These are phyloP conservation scores for Philaethria dido DNA, from an alignment of 2,888 invertebrate genomes.

Conservation along the genomic window DNA sequence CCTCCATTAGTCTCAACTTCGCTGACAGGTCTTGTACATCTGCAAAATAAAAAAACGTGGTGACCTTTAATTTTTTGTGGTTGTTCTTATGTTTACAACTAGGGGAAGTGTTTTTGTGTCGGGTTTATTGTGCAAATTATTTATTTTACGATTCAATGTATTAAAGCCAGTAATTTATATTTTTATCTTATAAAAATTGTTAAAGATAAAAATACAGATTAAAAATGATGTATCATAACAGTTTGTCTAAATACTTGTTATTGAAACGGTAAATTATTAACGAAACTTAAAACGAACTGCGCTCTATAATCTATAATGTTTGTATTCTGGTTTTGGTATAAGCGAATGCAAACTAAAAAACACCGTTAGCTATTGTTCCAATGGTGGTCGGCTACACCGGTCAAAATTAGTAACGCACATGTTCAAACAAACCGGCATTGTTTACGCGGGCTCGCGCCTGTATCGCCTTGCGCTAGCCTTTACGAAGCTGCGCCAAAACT, in stretches of 20 bases:
- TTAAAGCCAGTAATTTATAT: neutral
- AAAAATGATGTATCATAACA: no score
- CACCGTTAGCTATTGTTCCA: constrained; percentile 79
- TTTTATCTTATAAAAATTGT: neutral
- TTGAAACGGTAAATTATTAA: constrained; percentile 24
- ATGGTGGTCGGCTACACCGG: constrained; percentile 66
- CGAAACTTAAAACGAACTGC: constrained; percentile 22
- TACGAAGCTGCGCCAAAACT: constrained; percentile 48
- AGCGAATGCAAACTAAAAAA: constrained; percentile 65
- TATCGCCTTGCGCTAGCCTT: constrained; percentile 50
- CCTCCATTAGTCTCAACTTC: constrained; percentile 86
- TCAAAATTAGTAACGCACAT: constrained; percentile 82
- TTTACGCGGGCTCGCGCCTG: constrained; percentile 63
- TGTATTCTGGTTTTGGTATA: constrained; percentile 64
- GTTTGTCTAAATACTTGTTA: neutral
- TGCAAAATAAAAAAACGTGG: constrained; percentile 61
- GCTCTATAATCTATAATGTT: constrained; percentile 38
- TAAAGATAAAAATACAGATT: neutral
- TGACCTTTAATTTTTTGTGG: neutral
- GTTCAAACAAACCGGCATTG: constrained; percentile 79
- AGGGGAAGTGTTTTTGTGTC: neutral
- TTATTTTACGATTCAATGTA: neutral
- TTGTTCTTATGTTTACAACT: neutral
- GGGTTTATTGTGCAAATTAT: neutral
- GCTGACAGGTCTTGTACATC: constrained; percentile 89